phyloP scores from a whole-genome alignment of 2,797 vertebrate species.

The Sternarchorhynchus goeldii region DNA sequence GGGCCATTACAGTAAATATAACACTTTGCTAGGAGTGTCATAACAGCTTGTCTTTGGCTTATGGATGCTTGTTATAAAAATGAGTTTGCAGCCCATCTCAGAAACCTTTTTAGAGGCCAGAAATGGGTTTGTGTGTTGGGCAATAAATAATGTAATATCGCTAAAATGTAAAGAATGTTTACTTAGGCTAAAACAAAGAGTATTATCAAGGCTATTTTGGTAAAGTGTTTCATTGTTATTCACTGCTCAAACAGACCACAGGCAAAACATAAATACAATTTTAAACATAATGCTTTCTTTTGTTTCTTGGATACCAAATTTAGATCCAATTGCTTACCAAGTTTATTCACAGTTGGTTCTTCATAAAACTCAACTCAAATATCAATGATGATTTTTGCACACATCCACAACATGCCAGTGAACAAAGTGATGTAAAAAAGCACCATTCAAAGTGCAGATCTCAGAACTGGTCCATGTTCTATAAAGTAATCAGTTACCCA shows the following conservation, averaged over 20 bases:
- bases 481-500: slow-evolving; percentile 52
- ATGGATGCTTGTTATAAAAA: slow-evolving; percentile 48
- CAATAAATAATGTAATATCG: neutral
- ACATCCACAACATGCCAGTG: slow-evolving; percentile 8
- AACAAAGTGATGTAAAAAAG: slow-evolving; percentile 56
- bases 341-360: slow-evolving; percentile 21
- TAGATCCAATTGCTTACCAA: neutral
- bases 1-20: slow-evolving; percentile 65
- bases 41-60: slow-evolving; percentile 47
- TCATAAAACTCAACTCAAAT: slow-evolving; percentile 10
- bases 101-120: slow-evolving; percentile 12
- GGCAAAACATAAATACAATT: slow-evolving; percentile 54
- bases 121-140: slow-evolving; percentile 9
- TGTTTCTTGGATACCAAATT: slow-evolving; percentile 53
- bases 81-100: slow-evolving; percentile 42
- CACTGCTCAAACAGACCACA: slow-evolving; percentile 49
- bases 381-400: slow-evolving; percentile 21
- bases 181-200: slow-evolving; percentile 16
- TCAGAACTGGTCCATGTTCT: slow-evolving; percentile 41
- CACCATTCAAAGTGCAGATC: slow-evolving; percentile 45
- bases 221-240: slow-evolving; percentile 45
- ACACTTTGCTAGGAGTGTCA: slow-evolving; percentile 54
- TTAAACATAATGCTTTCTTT: slow-evolving; percentile 61
- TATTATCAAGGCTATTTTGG: slow-evolving; percentile 28
- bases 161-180: slow-evolving; percentile 29